Conservation (phyloP, 2,888 invertebrate species). For the Colostygia pectinataria region DNA sequence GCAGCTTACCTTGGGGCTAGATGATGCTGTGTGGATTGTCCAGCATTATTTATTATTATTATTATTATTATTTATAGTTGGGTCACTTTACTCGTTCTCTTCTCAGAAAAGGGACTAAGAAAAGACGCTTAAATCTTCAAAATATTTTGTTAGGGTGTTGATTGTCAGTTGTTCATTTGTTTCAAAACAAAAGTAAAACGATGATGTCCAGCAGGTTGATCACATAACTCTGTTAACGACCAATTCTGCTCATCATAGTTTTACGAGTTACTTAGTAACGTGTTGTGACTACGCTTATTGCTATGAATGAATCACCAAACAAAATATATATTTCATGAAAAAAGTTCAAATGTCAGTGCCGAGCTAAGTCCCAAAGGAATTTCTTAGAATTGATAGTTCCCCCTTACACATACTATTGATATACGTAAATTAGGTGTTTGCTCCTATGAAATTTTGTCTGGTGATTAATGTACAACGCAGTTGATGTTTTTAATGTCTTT, state of each 20-base stretch:
- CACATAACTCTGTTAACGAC: too few species aligned
- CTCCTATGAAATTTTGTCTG: constrained; percentile 41
- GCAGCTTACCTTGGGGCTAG: too few species aligned
- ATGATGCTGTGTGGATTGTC: too few species aligned
- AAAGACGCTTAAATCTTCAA: too few species aligned
- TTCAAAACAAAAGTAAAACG: constrained; percentile 4
- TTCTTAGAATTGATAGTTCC: too few species aligned
- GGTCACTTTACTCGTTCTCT: too few species aligned
- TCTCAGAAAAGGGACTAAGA: too few species aligned
- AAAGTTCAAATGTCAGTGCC: neutral
- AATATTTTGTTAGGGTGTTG: neutral
- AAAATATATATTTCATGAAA: constrained; percentile 34
- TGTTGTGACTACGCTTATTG: constrained; percentile 39
- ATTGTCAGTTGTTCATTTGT: constrained; percentile 3
- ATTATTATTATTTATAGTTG: too few species aligned
- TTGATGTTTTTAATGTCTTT: constrained; percentile 49
- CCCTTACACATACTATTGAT: too few species aligned
- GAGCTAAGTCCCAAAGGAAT: neutral
- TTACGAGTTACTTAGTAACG: constrained; percentile 14
- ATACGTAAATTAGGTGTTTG: neutral
- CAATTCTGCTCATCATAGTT: constrained; percentile 18
- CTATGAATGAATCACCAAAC: constrained; percentile 47
- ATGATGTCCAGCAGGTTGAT: constrained; percentile 14
- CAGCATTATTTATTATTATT: too few species aligned
- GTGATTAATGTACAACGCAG: constrained; percentile 63